These are phyloP conservation scores for Falco cherrug DNA, from an alignment of 2,797 vertebrate species.

Conservation along the genomic window DNA sequence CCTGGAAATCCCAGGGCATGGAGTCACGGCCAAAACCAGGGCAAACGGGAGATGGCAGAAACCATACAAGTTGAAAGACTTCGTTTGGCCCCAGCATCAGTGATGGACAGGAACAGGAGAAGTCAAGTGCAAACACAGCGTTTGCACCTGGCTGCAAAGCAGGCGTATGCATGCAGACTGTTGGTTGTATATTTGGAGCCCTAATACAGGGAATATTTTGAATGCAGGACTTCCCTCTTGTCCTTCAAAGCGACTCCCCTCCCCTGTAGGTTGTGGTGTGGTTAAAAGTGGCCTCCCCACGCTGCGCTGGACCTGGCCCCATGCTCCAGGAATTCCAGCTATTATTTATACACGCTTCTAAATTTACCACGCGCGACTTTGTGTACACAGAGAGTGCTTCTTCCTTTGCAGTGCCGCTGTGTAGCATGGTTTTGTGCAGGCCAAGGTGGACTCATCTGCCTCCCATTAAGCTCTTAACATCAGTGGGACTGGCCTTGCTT, in stretches of 20 bases:
- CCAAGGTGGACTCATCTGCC: constrained; percentile 43
- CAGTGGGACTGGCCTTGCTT: constrained; percentile 76
- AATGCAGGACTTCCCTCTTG: background rate
- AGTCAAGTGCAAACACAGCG: background rate
- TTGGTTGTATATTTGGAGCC: background rate
- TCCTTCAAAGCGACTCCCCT: background rate
- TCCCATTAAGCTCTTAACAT: constrained; percentile 40
- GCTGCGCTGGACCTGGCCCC: constrained; percentile 29
- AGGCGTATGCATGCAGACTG: background rate
- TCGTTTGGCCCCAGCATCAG: background rate
- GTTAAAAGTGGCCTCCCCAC: constrained; percentile 26
- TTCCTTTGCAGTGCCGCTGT: background rate
- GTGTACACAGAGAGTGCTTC: background rate
- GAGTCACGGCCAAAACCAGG: background rate
- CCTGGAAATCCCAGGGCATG: background rate
- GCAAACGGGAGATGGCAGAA: background rate
- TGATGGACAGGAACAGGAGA: constrained; percentile 55
- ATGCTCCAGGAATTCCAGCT: constrained; percentile 44
- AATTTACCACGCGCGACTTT: constrained; percentile 18
- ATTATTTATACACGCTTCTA: constrained; percentile 49
- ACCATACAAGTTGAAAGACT: background rate
- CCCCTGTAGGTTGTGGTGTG: background rate
- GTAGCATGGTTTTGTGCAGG: background rate
- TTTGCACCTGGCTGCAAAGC: background rate
- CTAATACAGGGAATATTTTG: background rate